Conservation (phyloP, 2,797 vertebrate genomes). For the Arctocebus calabarensis region DNA sequence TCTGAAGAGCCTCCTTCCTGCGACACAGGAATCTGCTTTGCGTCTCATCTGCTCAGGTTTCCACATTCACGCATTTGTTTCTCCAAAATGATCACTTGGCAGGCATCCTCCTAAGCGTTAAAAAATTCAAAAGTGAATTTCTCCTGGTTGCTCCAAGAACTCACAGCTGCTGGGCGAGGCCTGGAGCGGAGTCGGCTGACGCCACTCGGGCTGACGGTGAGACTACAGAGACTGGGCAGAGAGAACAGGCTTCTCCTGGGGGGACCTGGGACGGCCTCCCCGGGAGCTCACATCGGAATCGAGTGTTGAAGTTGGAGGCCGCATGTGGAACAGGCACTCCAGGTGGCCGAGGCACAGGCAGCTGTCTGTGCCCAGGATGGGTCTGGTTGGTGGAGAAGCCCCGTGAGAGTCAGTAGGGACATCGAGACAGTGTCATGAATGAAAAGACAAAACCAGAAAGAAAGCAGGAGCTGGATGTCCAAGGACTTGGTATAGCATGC, state of each 20-base stretch:
- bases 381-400: background rate
- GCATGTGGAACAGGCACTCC: background rate
- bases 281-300: background rate
- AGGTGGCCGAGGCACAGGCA: background rate
- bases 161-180: background rate
- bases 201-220: background rate
- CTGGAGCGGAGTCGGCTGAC: background rate
- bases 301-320: background rate
- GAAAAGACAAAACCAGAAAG: background rate
- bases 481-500: background rate
- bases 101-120: background rate
- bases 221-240: background rate
- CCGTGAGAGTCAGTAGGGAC: background rate
- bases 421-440: background rate
- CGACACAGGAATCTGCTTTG: background rate
- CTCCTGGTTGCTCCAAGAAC: background rate
- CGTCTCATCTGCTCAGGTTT: background rate
- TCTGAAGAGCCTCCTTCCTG: background rate
- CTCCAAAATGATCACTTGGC: background rate
- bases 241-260: background rate
- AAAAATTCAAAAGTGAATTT: background rate
- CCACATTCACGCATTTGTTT: background rate
- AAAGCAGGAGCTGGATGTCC: background rate
- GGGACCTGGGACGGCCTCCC: background rate
- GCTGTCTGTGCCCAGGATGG: background rate